These are phyloP conservation scores for Rhinatrema bivittatum DNA, from an alignment of 2,797 vertebrate genomes.

Conservation along the genomic window DNA sequence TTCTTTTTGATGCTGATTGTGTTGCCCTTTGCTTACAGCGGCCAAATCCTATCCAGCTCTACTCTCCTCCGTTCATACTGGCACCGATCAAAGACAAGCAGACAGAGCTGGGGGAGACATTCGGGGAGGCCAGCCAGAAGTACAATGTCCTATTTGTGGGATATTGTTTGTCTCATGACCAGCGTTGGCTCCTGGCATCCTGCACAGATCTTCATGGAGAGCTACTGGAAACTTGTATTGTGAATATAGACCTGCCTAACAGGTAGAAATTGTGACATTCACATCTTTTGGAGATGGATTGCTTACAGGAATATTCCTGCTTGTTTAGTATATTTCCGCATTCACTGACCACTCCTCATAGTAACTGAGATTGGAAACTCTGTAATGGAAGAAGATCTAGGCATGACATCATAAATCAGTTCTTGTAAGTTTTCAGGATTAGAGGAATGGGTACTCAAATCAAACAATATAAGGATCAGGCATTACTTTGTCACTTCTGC, in stretches of 20 bases:
- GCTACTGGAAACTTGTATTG: conserved; percentile 84
- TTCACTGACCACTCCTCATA: no score
- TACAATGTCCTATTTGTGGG: conserved; percentile 92
- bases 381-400: no score
- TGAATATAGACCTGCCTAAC: conserved; percentile 92
- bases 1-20: no score
- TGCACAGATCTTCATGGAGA: conserved; percentile 95
- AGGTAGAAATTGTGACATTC: conserved; percentile 55
- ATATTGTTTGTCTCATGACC: conserved; percentile 93
- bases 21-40: conserved; percentile 58
- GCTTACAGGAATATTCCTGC: no score
- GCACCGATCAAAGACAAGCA: conserved; percentile 84
- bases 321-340: no score
- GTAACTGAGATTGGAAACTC: no score
- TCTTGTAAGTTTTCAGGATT: no score
- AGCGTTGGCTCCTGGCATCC: conserved; percentile 93
- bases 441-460: no score
- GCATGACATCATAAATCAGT: no score
- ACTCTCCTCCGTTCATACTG: conserved; percentile 85
- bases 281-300: no score
- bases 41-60: conserved; percentile 79
- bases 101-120: conserved; percentile 82
- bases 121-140: conserved; percentile 79
- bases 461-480: no score
- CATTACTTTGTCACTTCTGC: no score